Evolutionary conservation across 2,113 vertebrate genomes (phyloP).

Genomic region (Strigops habroptila): DNA sequence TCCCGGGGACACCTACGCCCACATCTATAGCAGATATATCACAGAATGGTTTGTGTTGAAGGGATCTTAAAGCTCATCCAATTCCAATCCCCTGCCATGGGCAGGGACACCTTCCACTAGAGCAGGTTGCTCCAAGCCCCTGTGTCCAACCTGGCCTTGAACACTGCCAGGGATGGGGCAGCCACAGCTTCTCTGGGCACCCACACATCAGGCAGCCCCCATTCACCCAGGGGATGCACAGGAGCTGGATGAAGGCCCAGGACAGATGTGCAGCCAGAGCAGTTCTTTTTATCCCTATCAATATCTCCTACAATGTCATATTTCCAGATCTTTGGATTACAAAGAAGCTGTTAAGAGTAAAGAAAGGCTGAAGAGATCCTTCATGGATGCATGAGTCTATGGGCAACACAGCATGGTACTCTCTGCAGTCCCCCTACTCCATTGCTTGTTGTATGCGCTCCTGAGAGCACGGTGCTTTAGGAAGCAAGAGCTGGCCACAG

Average conservation of each 20-base stretch:
- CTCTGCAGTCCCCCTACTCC: not conserved
- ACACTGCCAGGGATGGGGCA: not conserved
- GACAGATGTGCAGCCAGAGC: not conserved
- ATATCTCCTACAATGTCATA: not conserved
- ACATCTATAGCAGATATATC: not conserved
- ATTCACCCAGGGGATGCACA: not conserved
- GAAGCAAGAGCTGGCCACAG: not conserved
- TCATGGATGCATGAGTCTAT: not conserved
- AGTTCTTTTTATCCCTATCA: not conserved
- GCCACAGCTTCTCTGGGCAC: not conserved
- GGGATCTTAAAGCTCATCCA: accelerated
- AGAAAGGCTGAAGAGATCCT: not conserved
- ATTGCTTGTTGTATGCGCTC: accelerated
- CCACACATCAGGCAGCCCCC: not conserved
- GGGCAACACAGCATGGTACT: not conserved
- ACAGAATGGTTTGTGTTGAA: not conserved
- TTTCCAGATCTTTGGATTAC: not conserved
- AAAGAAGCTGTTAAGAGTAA: not conserved
- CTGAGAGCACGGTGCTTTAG: not conserved
- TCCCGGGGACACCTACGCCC: not conserved
- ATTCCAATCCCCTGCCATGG: accelerated
- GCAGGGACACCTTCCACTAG: not conserved
- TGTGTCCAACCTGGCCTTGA: not conserved
- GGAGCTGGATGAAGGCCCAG: not conserved
- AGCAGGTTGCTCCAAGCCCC: not conserved